Conservation (phyloP, 2,797 vertebrate species). For the Acanthopagrus latus region DNA sequence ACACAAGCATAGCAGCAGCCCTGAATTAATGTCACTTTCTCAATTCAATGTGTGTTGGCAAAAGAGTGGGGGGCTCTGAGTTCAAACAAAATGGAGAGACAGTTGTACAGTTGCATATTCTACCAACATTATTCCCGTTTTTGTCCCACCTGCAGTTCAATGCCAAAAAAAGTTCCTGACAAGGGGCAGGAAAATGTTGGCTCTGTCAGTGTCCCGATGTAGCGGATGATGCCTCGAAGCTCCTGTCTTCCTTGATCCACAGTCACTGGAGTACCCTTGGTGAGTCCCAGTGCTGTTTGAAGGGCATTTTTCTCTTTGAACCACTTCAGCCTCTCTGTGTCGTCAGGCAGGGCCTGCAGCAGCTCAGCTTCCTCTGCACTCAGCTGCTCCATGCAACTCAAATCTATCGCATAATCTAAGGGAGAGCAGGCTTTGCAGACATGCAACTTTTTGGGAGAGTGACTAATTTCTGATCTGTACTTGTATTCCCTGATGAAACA, state of each 20-base stretch:
- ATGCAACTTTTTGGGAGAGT: rapidly evolving
- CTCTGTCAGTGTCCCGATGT: slow-evolving; percentile 71
- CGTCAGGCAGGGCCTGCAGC: slow-evolving; percentile 74
- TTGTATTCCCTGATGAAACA: slow-evolving; percentile 63
- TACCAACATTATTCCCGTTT: background rate
- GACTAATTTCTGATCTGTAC: background rate
- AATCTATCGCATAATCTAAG: rapidly evolving
- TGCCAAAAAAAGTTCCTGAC: slow-evolving; percentile 80
- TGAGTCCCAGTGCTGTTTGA: slow-evolving; percentile 61
- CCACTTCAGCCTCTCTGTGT: slow-evolving; percentile 75
- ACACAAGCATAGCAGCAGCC: background rate
- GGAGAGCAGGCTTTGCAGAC: rapidly evolving
- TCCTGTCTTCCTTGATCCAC: slow-evolving; percentile 69
- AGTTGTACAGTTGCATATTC: too few relatives aligned
- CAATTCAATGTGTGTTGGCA: background rate
- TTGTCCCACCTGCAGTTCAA: slow-evolving; percentile 87
- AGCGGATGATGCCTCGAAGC: slow-evolving; percentile 81
- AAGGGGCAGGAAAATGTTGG: rapidly evolving
- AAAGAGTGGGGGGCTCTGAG: too few relatives aligned
- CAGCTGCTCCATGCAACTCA: slow-evolving; percentile 62
- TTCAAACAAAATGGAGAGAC: too few relatives aligned
- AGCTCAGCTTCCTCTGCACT: slow-evolving; percentile 52
- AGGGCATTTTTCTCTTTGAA: slow-evolving; percentile 72
- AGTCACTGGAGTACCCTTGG: slow-evolving; percentile 53
- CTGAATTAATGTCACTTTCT: background rate